Base-by-base conservation (phyloP, 2,797 vertebrate species). In the Hemibagrus guttatus region DNA sequence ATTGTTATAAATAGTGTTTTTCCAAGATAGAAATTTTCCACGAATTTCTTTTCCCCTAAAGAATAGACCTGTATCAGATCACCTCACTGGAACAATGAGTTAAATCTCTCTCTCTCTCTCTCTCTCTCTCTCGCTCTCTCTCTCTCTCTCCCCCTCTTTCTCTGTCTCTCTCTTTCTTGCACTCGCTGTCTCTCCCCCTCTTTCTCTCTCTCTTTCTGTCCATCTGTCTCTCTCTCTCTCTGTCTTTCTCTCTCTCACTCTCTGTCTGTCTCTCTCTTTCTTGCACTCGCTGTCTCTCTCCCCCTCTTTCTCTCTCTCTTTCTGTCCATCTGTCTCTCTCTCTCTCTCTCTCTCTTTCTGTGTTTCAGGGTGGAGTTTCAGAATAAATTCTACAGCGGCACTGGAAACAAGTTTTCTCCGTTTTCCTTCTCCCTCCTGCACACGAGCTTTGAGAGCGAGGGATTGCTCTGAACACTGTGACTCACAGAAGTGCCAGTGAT, bases 341-440 rank as follows among this genome's bases (percentile, higher is more conserved):
- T 87, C 39, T 66, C 54, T 85, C 6, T 85, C 28, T 89, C 88
- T 90, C 12, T 89, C 79, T 83, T 11, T 85, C 58, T 69, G 14
- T 78, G 90, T 61, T 46, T 89, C 93, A 99, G 98, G 98, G 98
- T 99, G 93, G 98, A 99, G 94, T 99, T 99, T 95, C 98, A 99
- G 93, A 98, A 96, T 94, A 99, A 99, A 90, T 99, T 99, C 95
- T 99, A 99, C 91, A 93, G 94, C 16, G 98, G 98, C 42, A 92
- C 94, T 83, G 98, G 98, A 88, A 93, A 97, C 93, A 99, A 98
- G 95, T 99, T 99, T 92, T 94, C 93, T 17, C 98, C 98, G 46
- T 99, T 99, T 91, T 96, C 96, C 63, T 99, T 99, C 92, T 95
- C 96, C 90, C 95, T 94, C 31, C 86, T 96, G 81, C 94, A 95